Percentiles rank a stretch among this genome's conserved stretches.
These are phyloP conservation scores for Eurystomus gularis DNA, from an alignment of 2,113 vertebrate species.

Conservation along the genomic window DNA sequence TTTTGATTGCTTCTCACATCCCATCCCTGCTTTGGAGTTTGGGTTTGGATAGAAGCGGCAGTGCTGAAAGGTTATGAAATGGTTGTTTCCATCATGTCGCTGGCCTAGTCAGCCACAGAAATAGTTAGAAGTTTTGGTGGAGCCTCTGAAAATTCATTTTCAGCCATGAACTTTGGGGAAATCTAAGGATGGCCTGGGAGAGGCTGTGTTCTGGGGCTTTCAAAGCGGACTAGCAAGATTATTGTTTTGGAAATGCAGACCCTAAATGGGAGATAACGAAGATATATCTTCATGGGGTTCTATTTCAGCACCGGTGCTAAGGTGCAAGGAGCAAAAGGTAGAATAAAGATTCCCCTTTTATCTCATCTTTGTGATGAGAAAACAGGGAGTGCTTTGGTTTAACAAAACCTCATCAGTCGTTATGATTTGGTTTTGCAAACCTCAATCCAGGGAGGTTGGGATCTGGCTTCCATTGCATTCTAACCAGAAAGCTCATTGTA, in stretches of 20 bases:
- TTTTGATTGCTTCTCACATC: constrained; percentile 45
- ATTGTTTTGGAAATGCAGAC: neutral
- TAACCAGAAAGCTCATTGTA: constrained; percentile 2
- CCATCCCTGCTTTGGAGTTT: constrained; percentile 1
- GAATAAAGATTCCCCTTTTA: neutral
- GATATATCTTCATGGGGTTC: neutral
- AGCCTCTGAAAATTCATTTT: constrained; percentile 37
- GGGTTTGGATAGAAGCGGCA: constrained; percentile 25
- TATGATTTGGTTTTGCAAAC: constrained; percentile 27
- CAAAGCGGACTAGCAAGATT: neutral
- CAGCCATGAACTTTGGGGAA: neutral
- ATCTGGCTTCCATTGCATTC: constrained; percentile 41
- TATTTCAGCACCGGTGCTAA: neutral
- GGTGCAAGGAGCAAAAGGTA: neutral
- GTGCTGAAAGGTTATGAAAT: constrained; percentile 38
- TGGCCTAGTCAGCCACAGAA: constrained; percentile 50
- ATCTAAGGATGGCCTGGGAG: neutral
- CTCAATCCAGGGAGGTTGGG: neutral
- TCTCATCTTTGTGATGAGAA: neutral
- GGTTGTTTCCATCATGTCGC: constrained; percentile 17
- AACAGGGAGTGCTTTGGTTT: neutral
- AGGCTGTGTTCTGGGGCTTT: neutral
- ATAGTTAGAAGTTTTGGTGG: constrained; percentile 46
- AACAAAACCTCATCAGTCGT: constrained; percentile 23
- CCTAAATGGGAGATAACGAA: neutral